Conservation (phyloP, 2,888 invertebrate species). For the Heliothis peltigera region DNA sequence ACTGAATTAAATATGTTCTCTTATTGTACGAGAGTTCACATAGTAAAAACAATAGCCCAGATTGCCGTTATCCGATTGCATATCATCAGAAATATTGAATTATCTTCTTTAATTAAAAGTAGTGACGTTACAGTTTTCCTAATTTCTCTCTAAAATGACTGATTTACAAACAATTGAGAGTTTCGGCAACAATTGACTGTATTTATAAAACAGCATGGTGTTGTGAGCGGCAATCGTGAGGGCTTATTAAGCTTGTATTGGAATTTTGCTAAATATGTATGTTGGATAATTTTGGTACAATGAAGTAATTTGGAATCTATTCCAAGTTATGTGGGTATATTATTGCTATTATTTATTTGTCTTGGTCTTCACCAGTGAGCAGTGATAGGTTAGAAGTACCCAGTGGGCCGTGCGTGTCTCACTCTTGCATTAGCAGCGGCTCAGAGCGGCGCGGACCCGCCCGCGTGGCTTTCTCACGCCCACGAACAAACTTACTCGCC, state of each 20-base stretch:
- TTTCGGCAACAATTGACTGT: background rate
- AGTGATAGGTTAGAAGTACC: slow-evolving; percentile 60
- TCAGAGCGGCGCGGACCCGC: slow-evolving; percentile 68
- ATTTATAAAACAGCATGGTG: slow-evolving; percentile 1
- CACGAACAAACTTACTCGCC: slow-evolving; percentile 72
- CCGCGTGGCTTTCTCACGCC: slow-evolving; percentile 85
- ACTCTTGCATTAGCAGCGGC: slow-evolving; percentile 76
- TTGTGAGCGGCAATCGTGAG: background rate
- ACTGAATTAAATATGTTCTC: slow-evolving; percentile 55
- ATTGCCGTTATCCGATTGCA: slow-evolving; percentile 10
- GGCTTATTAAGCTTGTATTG: too few relatives aligned
- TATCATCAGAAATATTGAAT: slow-evolving; percentile 18
- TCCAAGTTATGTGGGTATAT: slow-evolving; percentile 39
- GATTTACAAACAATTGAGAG: background rate
- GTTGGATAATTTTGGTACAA: too few relatives aligned
- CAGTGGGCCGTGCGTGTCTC: slow-evolving; percentile 78
- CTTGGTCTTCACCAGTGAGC: slow-evolving; percentile 45
- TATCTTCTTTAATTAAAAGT: slow-evolving; percentile 5
- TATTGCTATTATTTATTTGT: slow-evolving; percentile 39
- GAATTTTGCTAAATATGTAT: too few relatives aligned
- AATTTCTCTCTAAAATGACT: background rate
- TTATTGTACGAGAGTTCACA: slow-evolving; percentile 54
- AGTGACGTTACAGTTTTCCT: background rate
- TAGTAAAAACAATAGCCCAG: slow-evolving; percentile 35
- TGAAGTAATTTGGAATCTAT: slow-evolving; percentile 4